These are phyloP conservation scores for Scolopax bukidnonensis DNA, from an alignment of 2,797 vertebrate species.

Conservation along the genomic window DNA sequence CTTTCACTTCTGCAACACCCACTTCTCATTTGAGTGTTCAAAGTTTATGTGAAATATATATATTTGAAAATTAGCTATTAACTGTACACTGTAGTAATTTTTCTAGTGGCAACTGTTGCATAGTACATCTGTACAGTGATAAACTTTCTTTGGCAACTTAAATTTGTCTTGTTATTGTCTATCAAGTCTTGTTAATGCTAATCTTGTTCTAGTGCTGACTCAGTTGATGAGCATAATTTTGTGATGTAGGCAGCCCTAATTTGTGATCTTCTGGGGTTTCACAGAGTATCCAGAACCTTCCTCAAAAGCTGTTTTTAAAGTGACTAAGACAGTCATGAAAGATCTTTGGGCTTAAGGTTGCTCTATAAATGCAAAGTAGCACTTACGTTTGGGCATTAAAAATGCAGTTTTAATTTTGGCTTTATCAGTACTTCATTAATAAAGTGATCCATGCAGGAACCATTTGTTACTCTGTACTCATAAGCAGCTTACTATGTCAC, in stretches of 20 bases:
- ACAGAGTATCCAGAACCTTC: conserved; percentile 31
- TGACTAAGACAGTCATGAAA: background rate
- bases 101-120: background rate
- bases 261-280: background rate
- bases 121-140: background rate
- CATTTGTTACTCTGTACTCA: background rate
- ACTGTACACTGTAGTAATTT: conserved; percentile 3
- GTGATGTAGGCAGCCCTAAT: conserved; percentile 41
- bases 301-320: conserved; percentile 14
- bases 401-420: background rate
- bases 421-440: background rate
- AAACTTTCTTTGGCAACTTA: background rate
- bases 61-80: conserved; percentile 22
- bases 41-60: background rate
- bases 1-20: conserved; percentile 6
- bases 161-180: conserved; percentile 36
- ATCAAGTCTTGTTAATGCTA: conserved; percentile 14
- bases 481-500: background rate
- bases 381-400: background rate
- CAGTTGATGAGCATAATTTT: conserved; percentile 44
- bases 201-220: conserved; percentile 46
- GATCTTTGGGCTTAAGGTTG: background rate
- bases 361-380: background rate
- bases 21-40: background rate
- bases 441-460: background rate